These are phyloP conservation scores for Nycticebus coucang DNA, from an alignment of 2,113 vertebrate genomes.

Conservation along the genomic window DNA sequence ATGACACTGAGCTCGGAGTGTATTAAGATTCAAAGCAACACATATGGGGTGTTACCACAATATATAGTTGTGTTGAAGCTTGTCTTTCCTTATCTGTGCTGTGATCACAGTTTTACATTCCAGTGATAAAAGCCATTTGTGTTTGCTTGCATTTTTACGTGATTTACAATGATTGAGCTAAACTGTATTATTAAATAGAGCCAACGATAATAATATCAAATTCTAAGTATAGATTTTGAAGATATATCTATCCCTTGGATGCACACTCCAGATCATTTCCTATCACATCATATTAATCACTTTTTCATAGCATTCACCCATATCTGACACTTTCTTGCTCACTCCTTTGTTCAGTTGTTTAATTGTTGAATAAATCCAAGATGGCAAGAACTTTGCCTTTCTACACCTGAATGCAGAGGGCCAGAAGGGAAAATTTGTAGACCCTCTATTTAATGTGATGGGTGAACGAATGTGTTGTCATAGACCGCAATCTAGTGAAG, in stretches of 20 bases:
- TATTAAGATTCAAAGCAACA: neutral
- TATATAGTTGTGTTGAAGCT: neutral
- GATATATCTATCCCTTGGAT: neutral
- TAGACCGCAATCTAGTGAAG: neutral
- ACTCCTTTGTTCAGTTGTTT: neutral
- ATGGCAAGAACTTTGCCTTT: neutral
- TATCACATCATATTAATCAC: neutral
- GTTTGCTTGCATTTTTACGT: neutral
- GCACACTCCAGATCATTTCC: neutral
- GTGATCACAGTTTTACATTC: neutral
- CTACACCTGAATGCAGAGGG: neutral
- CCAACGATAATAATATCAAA: neutral
- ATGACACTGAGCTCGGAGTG: neutral
- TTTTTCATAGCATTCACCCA: neutral
- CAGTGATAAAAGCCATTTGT: neutral
- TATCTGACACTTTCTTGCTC: neutral
- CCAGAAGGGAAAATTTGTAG: neutral
- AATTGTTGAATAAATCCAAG: neutral
- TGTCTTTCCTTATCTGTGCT: neutral
- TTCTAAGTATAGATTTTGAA: conserved; percentile 13
- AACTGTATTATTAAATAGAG: neutral
- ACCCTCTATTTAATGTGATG: neutral
- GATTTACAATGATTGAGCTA: neutral
- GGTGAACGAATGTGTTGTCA: neutral
- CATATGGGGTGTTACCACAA: neutral